These are phyloP conservation scores for Lamproptera curius DNA, from an alignment of 2,888 invertebrate genomes.

Conservation along the genomic window DNA sequence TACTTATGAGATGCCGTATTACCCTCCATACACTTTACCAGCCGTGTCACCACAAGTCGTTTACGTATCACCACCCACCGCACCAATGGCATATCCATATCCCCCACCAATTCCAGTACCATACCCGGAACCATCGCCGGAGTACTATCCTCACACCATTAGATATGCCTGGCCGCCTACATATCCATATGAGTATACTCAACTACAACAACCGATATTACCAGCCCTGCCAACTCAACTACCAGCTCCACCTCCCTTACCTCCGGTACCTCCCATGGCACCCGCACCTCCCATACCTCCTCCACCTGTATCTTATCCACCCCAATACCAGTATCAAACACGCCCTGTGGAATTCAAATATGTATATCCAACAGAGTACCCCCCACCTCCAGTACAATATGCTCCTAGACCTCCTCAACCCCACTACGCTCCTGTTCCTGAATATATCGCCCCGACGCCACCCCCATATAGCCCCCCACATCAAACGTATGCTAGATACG, in stretches of 20 bases:
- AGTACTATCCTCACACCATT: conserved; percentile 11
- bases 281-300: background rate
- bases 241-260: conserved; percentile 18
- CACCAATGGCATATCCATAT: conserved; percentile 19
- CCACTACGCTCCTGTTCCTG: conserved; percentile 2
- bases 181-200: background rate
- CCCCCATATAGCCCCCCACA: conserved; percentile 6
- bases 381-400: conserved; percentile 11
- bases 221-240: too few species aligned
- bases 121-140: conserved; percentile 20
- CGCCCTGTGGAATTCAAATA: conserved; percentile 7
- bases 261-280: conserved; percentile 9
- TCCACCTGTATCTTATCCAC: conserved; percentile 4
- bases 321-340: conserved; percentile 1
- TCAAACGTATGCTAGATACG: conserved; percentile 20
- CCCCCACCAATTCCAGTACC: conserved; percentile 28
- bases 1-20: conserved; percentile 34
- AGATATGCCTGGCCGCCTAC: conserved; percentile 2
- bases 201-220: conserved; percentile 24
- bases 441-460: background rate
- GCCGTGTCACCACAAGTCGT: conserved; percentile 38
- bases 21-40: conserved; percentile 22
- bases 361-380: conserved; percentile 12
- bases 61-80: conserved; percentile 35
- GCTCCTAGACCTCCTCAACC: conserved; percentile 1